phyloP scores from a whole-genome alignment of 2,797 vertebrate genomes.

The Sebastes trivittatus region DNA sequence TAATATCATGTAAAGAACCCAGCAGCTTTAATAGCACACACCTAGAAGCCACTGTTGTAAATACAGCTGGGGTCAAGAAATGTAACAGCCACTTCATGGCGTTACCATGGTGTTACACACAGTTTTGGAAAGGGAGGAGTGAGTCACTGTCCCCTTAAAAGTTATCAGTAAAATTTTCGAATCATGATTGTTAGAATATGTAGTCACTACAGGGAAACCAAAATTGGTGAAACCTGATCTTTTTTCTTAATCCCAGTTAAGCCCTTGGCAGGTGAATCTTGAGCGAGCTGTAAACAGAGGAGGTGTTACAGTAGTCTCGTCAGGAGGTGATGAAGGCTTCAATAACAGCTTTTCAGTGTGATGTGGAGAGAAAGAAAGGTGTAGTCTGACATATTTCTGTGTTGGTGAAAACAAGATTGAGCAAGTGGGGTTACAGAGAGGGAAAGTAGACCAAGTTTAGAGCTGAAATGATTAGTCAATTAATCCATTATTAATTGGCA shows the following conservation, averaged over 20 bases:
- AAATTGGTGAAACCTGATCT: accelerated
- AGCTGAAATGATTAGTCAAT: background rate
- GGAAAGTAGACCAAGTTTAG: background rate
- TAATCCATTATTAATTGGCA: background rate
- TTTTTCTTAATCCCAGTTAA: background rate
- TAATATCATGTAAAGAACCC: too few relatives aligned
- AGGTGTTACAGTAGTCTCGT: background rate
- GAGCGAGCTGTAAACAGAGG: background rate
- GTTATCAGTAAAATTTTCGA: too few relatives aligned
- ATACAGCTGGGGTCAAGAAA: too few relatives aligned
- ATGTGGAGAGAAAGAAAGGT: background rate
- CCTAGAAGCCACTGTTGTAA: too few relatives aligned
- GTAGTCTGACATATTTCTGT: background rate
- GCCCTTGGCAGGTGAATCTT: background rate
- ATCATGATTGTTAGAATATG: too few relatives aligned
- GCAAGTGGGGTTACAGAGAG: background rate
- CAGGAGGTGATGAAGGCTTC: background rate
- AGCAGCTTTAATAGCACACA: too few relatives aligned
- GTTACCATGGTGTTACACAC: too few relatives aligned
- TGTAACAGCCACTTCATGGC: too few relatives aligned
- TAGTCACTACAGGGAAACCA: too few relatives aligned
- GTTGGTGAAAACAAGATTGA: background rate
- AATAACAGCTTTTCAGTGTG: background rate
- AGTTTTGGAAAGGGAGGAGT: background rate
- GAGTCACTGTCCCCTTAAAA: background rate